Evolutionary conservation across 2,797 vertebrate species (phyloP).

Genomic region (Tragelaphus eurycerus): DNA sequence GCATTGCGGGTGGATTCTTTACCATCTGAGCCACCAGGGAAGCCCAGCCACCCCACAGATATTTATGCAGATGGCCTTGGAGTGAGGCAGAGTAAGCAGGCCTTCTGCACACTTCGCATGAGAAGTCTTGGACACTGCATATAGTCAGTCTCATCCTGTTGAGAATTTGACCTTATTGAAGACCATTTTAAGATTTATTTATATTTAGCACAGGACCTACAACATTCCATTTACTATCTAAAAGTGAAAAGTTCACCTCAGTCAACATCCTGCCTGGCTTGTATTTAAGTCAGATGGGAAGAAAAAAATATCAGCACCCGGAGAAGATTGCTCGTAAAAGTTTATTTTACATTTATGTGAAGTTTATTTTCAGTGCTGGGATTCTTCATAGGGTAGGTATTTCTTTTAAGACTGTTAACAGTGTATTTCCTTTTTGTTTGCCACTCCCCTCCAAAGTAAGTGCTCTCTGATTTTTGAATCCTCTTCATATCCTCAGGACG

Average conservation of each 20-base stretch:
- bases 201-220: neutral
- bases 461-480: constrained; percentile 37
- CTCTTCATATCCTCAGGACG: constrained; percentile 3
- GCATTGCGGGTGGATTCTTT: neutral
- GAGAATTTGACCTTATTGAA: neutral
- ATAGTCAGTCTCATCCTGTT: neutral
- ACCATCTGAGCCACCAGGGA: neutral
- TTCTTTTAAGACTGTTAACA: constrained; percentile 43
- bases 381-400: constrained; percentile 30
- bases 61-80: neutral
- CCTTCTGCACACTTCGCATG: neutral
- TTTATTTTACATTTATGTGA: constrained; percentile 34
- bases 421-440: constrained; percentile 37
- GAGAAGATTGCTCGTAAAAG: constrained; percentile 29
- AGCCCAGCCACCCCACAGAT: neutral
- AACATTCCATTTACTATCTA: neutral
- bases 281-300: neutral
- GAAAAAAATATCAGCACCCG: neutral
- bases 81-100: neutral
- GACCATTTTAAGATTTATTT: constrained; percentile 26
- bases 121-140: neutral
- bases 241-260: constrained; percentile 62
- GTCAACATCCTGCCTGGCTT: neutral
- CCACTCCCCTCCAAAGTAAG: constrained; percentile 15
- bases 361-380: constrained; percentile 63